Evolutionary conservation across 2,888 invertebrate genomes (phyloP), one percentile per base, ranked within the genome.

Genomic region (Flexamia atlantica): DNA sequence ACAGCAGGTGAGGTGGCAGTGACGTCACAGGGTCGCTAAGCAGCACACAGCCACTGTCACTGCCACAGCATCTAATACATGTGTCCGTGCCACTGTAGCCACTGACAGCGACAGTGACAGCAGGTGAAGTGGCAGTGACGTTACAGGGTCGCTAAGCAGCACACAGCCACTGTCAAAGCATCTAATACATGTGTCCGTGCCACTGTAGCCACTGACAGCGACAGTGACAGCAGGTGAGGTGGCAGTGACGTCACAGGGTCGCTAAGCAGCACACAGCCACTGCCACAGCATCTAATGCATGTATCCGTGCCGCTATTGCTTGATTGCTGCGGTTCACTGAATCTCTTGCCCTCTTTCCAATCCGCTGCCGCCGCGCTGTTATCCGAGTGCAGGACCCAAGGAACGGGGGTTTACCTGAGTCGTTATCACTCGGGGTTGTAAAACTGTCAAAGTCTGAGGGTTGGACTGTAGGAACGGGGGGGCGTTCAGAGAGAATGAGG

Each of bases 261-360:
- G 72, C 72, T 20, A n/a, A 42, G 72, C 72, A 72, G 42, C 72
- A 12, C 46, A 23, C 57, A 23, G 57, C 23, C 57, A 23, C 32
- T 23, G 32, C 20, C 28, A 72, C 72, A 72, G 72, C 42, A 40
- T 72, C 72, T 40, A 72, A 72, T 42, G 42, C 72, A 72, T 72
- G 72, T 72, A 72, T 72, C 72, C 72, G 42, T 72, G 72, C 42
- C 72, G 72, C 72, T 72, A 42, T n/a, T 20, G 72, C 72, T 72
- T 72, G 42, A 72, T 72, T 40, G 72, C 42, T 25, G 23, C 42
- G 72, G 72, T 72, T 72, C 72, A 72, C 23, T 72, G 72, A 72
- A 72, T 72, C 72, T 40, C n/a, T 72, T 72, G 42, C 72, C 72
- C 72, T 72, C 72, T 72, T 72, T 72, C 42, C 42, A 32, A n/a